Conservation (phyloP, 2,797 vertebrate species). For the Tamandua tetradactyla region DNA sequence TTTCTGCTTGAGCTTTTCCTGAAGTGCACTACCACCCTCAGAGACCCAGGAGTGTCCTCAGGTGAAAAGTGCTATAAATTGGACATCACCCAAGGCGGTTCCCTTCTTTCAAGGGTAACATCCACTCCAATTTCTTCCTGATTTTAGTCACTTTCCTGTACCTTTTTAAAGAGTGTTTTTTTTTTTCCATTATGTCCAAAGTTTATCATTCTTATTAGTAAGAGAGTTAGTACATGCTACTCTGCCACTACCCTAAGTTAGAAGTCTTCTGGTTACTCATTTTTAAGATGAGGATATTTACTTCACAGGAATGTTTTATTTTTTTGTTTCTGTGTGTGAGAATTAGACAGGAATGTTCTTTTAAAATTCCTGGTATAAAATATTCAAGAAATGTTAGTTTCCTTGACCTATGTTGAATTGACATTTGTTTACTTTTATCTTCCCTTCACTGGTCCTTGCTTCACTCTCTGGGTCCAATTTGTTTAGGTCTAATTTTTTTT, state of each 20-base stretch:
- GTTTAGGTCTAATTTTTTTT: background rate
- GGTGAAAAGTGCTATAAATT: background rate
- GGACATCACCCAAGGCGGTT: background rate
- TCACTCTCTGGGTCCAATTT: background rate
- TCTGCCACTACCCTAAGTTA: background rate
- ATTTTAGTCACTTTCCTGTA: background rate
- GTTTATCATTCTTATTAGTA: conserved; percentile 8
- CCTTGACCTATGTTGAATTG: conserved; percentile 22
- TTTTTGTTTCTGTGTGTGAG: background rate
- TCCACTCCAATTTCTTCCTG: background rate
- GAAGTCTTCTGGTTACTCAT: background rate
- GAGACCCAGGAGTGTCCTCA: background rate
- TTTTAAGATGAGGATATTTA: conserved; percentile 39
- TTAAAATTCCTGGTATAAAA: background rate
- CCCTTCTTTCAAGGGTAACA: background rate
- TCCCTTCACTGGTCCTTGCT: background rate
- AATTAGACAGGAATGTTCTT: conserved; percentile 24
- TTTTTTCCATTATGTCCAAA: background rate
- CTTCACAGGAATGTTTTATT: background rate
- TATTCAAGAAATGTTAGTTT: background rate
- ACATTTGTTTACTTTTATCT: conserved; percentile 8
- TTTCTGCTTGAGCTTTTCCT: background rate
- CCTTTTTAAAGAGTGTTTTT: background rate
- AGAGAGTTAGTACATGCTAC: background rate
- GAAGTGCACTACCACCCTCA: background rate